Evolutionary conservation across 2,888 invertebrate genomes (phyloP).

Genomic region (Sicus ferrugineus): DNA sequence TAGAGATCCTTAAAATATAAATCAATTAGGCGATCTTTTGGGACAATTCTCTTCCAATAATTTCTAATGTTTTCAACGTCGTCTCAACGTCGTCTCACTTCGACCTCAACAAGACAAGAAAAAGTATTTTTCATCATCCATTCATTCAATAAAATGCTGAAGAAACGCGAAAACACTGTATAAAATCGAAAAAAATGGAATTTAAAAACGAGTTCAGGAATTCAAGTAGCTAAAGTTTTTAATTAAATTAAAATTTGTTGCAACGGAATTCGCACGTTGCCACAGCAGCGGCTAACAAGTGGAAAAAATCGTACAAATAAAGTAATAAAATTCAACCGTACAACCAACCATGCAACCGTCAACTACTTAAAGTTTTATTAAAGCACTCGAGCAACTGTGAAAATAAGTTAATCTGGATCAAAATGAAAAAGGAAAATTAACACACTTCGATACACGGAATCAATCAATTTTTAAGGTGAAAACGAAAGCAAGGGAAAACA

Average conservation of each 20-base stretch:
- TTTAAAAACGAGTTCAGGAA: neutral
- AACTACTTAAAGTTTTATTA: neutral
- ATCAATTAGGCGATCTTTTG: too few species aligned
- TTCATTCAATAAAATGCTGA: too few species aligned
- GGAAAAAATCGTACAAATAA: neutral
- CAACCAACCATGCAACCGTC: neutral
- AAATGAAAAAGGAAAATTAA: neutral
- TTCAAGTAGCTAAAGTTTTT: constrained; percentile 25
- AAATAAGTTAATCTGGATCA: neutral
- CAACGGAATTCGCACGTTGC: constrained; percentile 7
- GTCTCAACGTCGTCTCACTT: too few species aligned
- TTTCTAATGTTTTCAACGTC: too few species aligned
- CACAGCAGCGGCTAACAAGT: constrained; percentile 12
- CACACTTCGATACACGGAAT: constrained; percentile 32
- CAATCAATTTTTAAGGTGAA: constrained; percentile 15
- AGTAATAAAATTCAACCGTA: neutral
- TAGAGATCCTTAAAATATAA: too few species aligned
- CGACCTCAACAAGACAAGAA: too few species aligned
- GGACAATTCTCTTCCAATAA: too few species aligned
- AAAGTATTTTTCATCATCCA: too few species aligned
- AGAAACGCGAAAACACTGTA: too few species aligned
- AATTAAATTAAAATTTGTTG: constrained; percentile 28
- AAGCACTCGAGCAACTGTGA: neutral
- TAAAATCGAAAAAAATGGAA: neutral
- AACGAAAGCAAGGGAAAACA: neutral